Conservation (phyloP, 2,113 vertebrate genomes). For the Promerops cafer region DNA sequence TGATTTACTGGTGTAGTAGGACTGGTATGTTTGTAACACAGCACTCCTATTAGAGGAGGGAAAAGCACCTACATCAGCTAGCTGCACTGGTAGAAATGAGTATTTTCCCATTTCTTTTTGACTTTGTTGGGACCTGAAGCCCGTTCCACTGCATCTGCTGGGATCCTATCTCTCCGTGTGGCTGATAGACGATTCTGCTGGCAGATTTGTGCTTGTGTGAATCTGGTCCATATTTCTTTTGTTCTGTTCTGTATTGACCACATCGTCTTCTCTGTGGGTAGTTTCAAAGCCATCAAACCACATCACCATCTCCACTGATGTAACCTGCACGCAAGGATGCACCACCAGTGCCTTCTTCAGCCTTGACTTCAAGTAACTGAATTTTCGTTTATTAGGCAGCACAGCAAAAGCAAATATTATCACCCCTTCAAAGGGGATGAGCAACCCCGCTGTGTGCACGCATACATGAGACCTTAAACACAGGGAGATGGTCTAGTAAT, state of each 20-base stretch:
- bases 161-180: not conserved
- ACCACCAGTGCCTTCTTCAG: not conserved
- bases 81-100: not conserved
- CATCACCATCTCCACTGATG: not conserved
- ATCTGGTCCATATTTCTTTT: not conserved
- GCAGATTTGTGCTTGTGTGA: not conserved
- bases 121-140: not conserved
- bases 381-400: not conserved
- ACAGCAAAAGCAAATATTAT: not conserved
- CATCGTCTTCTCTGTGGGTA: not conserved
- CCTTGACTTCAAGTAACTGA: not conserved
- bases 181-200: not conserved
- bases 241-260: not conserved
- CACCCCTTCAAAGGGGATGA: not conserved
- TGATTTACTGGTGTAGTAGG: not conserved
- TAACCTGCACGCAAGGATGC: not conserved
- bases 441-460: not conserved
- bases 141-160: not conserved
- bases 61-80: not conserved
- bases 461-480: not conserved
- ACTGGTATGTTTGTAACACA: not conserved
- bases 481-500: not conserved
- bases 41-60: not conserved
- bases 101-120: not conserved
- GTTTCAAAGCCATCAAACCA: not conserved